phyloP scores from a whole-genome alignment of 2,888 invertebrate genomes.

The Slavum lentiscoides region DNA sequence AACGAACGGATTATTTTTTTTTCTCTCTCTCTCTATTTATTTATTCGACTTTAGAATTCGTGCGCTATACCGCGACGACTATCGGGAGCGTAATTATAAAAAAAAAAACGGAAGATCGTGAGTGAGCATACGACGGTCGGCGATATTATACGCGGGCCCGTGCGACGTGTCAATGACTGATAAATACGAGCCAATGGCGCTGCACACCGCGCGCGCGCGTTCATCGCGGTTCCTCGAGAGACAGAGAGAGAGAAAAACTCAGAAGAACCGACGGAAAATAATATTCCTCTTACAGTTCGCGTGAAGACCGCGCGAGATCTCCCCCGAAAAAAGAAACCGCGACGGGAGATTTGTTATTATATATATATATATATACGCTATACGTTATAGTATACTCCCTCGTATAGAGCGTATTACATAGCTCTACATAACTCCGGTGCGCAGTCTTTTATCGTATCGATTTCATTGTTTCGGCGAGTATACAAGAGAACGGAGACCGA shows the following conservation, averaged over 20 bases:
- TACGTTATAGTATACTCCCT: no score
- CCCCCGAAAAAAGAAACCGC: slow-evolving; percentile 41
- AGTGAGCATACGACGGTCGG: neutral
- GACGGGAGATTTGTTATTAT: slow-evolving; percentile 51
- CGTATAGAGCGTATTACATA: slow-evolving; percentile 41
- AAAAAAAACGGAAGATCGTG: slow-evolving; percentile 15
- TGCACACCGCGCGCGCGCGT: neutral
- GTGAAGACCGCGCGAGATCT: neutral
- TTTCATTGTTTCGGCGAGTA: slow-evolving; percentile 38
- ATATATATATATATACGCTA: slow-evolving; percentile 35
- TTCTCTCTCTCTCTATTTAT: no score
- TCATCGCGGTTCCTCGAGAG: neutral
- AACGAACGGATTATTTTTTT: slow-evolving; percentile 5
- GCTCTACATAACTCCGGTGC: slow-evolving; percentile 42
- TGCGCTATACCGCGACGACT: slow-evolving; percentile 3
- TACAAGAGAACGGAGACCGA: neutral
- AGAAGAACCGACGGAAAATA: neutral
- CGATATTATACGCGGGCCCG: neutral
- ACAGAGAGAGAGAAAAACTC: slow-evolving; percentile 21
- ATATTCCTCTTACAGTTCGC: no score
- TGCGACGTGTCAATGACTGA: slow-evolving; percentile 49
- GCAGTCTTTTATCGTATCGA: slow-evolving; percentile 41
- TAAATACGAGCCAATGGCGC: no score
- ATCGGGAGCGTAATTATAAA: slow-evolving; percentile 4
- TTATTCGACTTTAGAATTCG: slow-evolving; percentile 26